phyloP scores from a whole-genome alignment of 2,797 vertebrate genomes.

The Danio kyathit region DNA sequence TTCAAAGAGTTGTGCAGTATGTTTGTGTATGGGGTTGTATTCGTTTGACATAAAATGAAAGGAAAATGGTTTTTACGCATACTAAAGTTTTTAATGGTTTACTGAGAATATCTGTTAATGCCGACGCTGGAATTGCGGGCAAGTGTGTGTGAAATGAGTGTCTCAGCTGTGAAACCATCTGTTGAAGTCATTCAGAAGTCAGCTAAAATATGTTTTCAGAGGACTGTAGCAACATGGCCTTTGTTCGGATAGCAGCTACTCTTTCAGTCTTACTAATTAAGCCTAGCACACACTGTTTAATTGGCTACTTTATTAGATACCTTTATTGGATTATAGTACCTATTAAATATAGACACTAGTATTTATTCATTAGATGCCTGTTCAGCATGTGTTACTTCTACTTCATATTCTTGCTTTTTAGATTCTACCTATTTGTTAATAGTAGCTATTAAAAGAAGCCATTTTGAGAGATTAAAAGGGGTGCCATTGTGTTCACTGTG shows the following conservation, averaged over 20 bases:
- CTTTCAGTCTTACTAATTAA: neutral
- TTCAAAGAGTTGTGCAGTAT: neutral
- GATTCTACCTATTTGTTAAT: too few species aligned
- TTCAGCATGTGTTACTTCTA: too few species aligned
- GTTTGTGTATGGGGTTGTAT: neutral
- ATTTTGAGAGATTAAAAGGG: too few species aligned
- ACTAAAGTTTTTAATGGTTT: neutral
- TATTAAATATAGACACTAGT: too few species aligned
- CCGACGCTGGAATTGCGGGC: neutral
- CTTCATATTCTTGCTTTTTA: too few species aligned
- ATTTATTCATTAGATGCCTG: too few species aligned
- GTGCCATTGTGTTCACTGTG: too few species aligned
- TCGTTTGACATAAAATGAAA: neutral
- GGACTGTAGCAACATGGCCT: neutral
- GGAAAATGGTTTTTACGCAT: neutral
- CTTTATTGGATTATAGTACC: too few species aligned
- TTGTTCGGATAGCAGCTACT: neutral
- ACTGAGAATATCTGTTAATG: neutral
- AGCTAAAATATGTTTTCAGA: constrained; percentile 1
- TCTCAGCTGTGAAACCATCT: constrained; percentile 11
- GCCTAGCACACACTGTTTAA: neutral
- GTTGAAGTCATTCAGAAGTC: constrained; percentile 32
- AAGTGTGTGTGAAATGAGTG: neutral
- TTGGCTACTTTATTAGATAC: too few species aligned
- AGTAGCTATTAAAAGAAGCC: too few species aligned